Evolutionary conservation across 2,113 vertebrate species (phyloP).

Genomic region (Crotalus tigris): DNA sequence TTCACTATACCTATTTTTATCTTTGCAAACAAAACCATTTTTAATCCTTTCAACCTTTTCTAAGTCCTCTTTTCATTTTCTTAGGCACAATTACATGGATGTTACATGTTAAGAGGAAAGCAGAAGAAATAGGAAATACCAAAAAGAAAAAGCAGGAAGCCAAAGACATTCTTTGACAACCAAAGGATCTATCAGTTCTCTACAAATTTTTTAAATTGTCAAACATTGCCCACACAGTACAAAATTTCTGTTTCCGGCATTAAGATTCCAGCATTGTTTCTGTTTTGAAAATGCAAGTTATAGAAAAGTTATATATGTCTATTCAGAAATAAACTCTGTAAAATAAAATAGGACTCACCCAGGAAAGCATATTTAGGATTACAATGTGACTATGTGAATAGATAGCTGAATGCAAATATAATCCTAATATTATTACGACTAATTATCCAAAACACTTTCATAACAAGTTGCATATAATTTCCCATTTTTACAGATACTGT

Average conservation of each 20-base stretch:
- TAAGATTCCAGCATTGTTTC: neutral
- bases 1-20: neutral
- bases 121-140: neutral
- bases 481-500: neutral
- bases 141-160: neutral
- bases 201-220: neutral
- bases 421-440: neutral
- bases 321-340: neutral
- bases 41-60: neutral
- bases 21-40: neutral
- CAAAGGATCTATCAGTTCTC: neutral
- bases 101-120: neutral
- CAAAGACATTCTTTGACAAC: neutral
- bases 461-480: neutral
- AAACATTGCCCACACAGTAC: neutral
- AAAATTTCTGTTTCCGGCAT: neutral
- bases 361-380: neutral
- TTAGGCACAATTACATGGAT: constrained; percentile 26
- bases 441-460: neutral
- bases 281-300: neutral
- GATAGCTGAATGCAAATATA: neutral
- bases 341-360: neutral
- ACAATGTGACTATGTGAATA: neutral
- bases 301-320: neutral
- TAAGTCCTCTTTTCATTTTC: constrained; percentile 49